Base-by-base conservation (phyloP, 2,113 vertebrate species). In the Natator depressus region DNA sequence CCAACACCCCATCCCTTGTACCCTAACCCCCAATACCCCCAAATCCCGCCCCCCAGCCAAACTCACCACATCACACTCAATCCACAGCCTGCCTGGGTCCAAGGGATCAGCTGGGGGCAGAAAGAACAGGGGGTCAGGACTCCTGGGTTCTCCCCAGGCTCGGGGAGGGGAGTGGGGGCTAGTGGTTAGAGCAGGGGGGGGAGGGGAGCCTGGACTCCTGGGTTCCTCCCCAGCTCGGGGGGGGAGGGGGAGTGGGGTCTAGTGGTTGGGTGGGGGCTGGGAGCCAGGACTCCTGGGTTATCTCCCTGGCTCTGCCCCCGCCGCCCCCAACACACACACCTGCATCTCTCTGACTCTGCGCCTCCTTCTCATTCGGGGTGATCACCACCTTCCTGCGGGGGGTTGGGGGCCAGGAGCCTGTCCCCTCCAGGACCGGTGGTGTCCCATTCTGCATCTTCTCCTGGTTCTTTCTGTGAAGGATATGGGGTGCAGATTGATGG, bases 161-260 rank as follows among this genome's bases (percentile, higher is more conserved):
- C 98, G 99, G 3, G 98, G 99, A 16, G 99, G 99, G 87, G 98
- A 99, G 5, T 99, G 99, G 97, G 88, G 22, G 82, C 99, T 99
- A 89, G 98, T 99, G 94, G 97, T 91, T 1, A 98, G 98, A 90
- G 97, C 99, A n/a, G 42, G 24, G 91, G 98, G 98, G 99, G 98
- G 98, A 99, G 95, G 98, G 98, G 0, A 98, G 98, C 0, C 99
- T 99, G 88, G 99, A 99, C 5, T 95, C 98, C 49, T 98, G 95
- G 0, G 96, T 99, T 53, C 97, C 99, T 82, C 97, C 96, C 91
- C 98, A 99, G 89, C 98, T 98, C 51, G 98, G 99, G n/a, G n/a
- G n/a, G n/a, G n/a, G n/a, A n/a, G 98, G 98, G 78, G 5, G 42
- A 42, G 47, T 47, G 47, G 47, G 47, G 98, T 95, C 50, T 98